phyloP scores from a whole-genome alignment of 2,888 invertebrate genomes.

The Lasioglossum figueresi region DNA sequence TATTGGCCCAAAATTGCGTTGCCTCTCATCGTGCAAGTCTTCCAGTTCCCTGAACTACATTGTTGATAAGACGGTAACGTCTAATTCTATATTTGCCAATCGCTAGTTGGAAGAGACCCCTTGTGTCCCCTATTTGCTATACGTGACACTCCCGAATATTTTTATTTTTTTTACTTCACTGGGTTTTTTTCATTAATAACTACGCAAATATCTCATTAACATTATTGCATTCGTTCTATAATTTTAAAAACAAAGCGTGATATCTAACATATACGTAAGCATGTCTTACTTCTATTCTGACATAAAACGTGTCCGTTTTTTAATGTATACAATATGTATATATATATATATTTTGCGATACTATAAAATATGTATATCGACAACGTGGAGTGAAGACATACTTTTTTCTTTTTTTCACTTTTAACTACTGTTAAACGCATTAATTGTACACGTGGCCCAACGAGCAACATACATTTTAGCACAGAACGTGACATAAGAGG shows the following conservation, averaged over 20 bases:
- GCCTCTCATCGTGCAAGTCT: conserved; percentile 81
- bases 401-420: conserved; percentile 18
- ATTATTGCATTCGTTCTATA: conserved; percentile 64
- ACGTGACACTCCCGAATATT: conserved; percentile 55
- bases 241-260: conserved; percentile 69
- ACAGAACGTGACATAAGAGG: conserved; percentile 56
- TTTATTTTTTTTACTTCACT: conserved; percentile 51
- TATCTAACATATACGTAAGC: conserved; percentile 72
- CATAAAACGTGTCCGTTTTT: conserved; percentile 31
- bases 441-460: conserved; percentile 41
- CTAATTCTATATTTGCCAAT: conserved; percentile 77
- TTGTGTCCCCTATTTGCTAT: conserved; percentile 62
- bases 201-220: conserved; percentile 65
- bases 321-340: conserved; percentile 9
- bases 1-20: conserved; percentile 83
- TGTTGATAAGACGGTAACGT: conserved; percentile 83
- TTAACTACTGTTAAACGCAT: conserved; percentile 58
- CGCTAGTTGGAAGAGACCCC: conserved; percentile 71
- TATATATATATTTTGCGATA: conserved; percentile 31
- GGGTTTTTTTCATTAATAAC: conserved; percentile 63
- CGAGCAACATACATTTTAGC: conserved; percentile 40
- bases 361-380: conserved; percentile 25
- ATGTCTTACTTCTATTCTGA: conserved; percentile 67
- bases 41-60: conserved; percentile 83
- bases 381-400: conserved; percentile 38